Evolutionary conservation across 2,888 invertebrate genomes (phyloP), one percentile per base, ranked within the genome.

Genomic region (Panzeria rudis): DNA sequence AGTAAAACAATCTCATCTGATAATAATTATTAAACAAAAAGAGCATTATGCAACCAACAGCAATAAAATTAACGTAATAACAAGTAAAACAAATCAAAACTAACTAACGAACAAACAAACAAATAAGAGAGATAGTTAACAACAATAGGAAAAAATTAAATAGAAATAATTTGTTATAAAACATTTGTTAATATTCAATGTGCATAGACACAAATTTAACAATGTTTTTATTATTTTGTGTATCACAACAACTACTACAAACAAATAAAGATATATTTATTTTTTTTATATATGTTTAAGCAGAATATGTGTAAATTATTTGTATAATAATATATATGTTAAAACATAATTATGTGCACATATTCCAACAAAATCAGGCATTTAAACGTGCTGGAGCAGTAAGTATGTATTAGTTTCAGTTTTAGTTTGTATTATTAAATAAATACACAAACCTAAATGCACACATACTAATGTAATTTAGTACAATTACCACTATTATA

Each of bases 121-220:
- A 38, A 38, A 3, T 6, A 54, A 11, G 1, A 41, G 3, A 23
- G n/a, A 11, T 13, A 69, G 25, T 20, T 62, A 41, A 81, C 66
- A 66, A 44, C 17, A 76, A 62, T 17, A 69, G 13, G 20, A 59
- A 38, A 75, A 44, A 29, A 68, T 23, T 32, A 29, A 76, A 56
- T n/a, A 47, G 7, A 20, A 47, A 68, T 44, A 32, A 32, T 68
- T 52, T 66, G 35, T 54, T 56, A 50, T 35, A 68, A 78, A 68
- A 76, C 23, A 64, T 62, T 54, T 76, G 32, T 47, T 66, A 73
- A 59, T 59, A 62, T 54, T 69, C 20, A 25, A 35, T 56, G 15
- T 54, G 62, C 47, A 81, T n/a, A n/a, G n/a, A n/a, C n/a, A n/a
- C n/a, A n/a, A n/a, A n/a, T 61, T 66, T 54, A 56, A 29, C 25